These are phyloP conservation scores for Danionella cerebrum DNA, from an alignment of 2,113 vertebrate genomes.

Conservation along the genomic window DNA sequence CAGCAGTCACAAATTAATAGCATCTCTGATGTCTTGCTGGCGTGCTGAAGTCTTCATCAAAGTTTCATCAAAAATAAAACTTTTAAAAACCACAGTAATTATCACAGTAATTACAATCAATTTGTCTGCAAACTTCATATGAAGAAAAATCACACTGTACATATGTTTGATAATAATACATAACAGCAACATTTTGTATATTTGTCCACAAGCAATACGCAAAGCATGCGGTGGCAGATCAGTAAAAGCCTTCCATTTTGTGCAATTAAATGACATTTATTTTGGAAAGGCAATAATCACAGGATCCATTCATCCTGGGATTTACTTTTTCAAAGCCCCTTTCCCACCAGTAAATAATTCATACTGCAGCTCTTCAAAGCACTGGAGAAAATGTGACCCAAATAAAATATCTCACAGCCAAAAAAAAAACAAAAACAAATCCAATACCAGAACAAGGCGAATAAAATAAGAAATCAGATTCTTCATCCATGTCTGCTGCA, in stretches of 20 bases:
- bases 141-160: too few relatives aligned
- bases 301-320: slow-evolving; percentile 35
- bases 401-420: slow-evolving; percentile 55
- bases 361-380: slow-evolving; percentile 47
- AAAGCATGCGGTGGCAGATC: neutral
- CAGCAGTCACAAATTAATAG: slow-evolving; percentile 38
- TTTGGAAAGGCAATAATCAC: slow-evolving; percentile 44
- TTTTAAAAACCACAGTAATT: too few relatives aligned
- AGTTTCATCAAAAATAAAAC: slow-evolving; percentile 25
- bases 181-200: too few relatives aligned
- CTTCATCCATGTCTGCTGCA: slow-evolving; percentile 10
- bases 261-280: slow-evolving; percentile 41
- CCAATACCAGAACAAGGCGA: slow-evolving; percentile 17
- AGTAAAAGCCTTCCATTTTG: slow-evolving; percentile 24
- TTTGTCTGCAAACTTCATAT: too few relatives aligned
- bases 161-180: too few relatives aligned
- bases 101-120: too few relatives aligned
- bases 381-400: slow-evolving; percentile 46
- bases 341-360: slow-evolving; percentile 39
- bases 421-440: slow-evolving; percentile 33
- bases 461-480: neutral
- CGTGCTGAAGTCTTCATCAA: slow-evolving; percentile 19
- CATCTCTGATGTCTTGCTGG: slow-evolving; percentile 29
- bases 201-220: neutral
- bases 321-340: slow-evolving; percentile 45